phyloP scores from a whole-genome alignment of 2,888 invertebrate genomes.

The Lepas anatifera region DNA sequence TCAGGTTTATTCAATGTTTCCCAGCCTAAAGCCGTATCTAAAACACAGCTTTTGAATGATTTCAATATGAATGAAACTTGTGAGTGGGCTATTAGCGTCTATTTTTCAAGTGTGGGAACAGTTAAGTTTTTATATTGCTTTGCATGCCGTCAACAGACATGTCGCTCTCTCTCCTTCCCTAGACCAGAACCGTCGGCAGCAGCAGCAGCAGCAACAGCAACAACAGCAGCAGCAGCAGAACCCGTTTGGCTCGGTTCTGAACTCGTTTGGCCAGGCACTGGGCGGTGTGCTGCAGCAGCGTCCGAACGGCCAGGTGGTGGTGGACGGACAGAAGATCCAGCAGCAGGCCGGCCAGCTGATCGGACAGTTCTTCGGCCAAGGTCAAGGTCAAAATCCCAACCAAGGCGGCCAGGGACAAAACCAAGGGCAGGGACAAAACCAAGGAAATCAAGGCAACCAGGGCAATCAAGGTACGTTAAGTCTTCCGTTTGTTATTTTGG shows the following conservation, averaged over 20 bases:
- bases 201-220: slow-evolving; percentile 2
- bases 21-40: no score
- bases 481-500: no score
- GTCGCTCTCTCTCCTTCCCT: no score
- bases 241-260: background rate
- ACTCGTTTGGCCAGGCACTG: background rate
- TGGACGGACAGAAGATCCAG: background rate
- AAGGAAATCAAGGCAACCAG: background rate
- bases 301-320: background rate
- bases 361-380: background rate
- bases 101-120: no score
- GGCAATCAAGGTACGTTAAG: background rate
- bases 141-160: no score
- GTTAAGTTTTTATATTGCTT: no score
- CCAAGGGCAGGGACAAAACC: background rate
- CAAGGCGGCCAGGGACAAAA: background rate
- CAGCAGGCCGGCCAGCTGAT: slow-evolving; percentile 3
- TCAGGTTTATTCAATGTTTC: no score
- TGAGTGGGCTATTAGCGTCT: no score
- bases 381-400: background rate
- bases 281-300: background rate
- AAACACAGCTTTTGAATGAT: no score
- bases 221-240: background rate
- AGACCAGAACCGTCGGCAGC: background rate
- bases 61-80: no score